Evolutionary conservation across 2,797 vertebrate genomes (phyloP), one percentile per base, ranked within the genome.

Genomic region (Chromobotia macracanthus): DNA sequence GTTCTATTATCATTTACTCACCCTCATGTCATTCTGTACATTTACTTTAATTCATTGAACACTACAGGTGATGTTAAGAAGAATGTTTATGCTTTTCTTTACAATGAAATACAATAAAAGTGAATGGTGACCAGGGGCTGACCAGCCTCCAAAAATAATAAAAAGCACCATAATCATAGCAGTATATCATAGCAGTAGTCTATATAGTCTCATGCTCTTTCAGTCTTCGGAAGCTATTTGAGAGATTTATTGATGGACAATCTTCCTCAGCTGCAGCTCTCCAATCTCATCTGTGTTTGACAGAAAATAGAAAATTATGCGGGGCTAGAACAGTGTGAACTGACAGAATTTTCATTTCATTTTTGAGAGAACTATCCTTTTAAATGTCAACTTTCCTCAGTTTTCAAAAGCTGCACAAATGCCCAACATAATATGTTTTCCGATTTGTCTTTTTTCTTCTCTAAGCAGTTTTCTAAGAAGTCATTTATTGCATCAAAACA

Each of bases 401-500:
- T n/a, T n/a, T 44, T 44, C 41, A 2, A 35, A 35, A 35, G 31
- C 31, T 35, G 31, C 2, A 35, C 31, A 35, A 35, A 10, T 44
- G 19, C n/a, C 28, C 44, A 56, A 31, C 31, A 31, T 31, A 21
- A 18, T 67, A 56, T 21, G 46, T 58, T 68, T 61, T 23, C 15
- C 21, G 1, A 46, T 63, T 46, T 11, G 41, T 77, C 35, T 70
- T 70, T 35, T 35, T 38, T 38, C 8, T 23, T 61, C 12, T 48
- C 23, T 60, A 35, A 48, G 35, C 12, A 35, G 11, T 60, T 77
- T 69, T 58, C 8, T 38, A n/a, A n/a, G 41, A 77, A 44, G 58
- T 55, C 31, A 72, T 79, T 53, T 65, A 76, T 77, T 55, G 48
- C 46, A 51, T 46, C 19, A 55, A 63, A 63, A 60, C 46, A 76